Evolutionary conservation across 1,140 invertebrate species (phyloP).

Genomic region (Helicorthomorpha holstii): DNA sequence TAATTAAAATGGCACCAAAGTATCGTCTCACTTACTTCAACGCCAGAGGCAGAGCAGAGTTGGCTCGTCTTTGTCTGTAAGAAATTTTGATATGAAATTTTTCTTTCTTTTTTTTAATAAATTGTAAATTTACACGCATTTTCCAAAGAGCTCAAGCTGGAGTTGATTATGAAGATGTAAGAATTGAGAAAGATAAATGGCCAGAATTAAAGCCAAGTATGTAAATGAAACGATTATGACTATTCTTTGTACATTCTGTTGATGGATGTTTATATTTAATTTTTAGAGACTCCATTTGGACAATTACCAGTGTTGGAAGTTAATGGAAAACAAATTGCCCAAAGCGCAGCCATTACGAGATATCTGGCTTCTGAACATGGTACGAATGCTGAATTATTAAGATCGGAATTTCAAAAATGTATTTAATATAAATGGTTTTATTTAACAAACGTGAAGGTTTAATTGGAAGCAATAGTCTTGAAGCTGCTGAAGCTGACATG

Average conservation of each 20-base stretch:
- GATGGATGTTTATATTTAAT: not conserved
- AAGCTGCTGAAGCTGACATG: not conserved
- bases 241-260: too few relatives aligned
- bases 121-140: too few relatives aligned
- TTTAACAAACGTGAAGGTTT: not conserved
- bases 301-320: slow-evolving; percentile 10
- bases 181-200: slow-evolving; percentile 34
- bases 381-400: not conserved
- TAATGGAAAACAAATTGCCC: slow-evolving; percentile 7
- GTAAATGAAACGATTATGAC: slow-evolving; percentile 9
- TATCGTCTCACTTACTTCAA: not conserved
- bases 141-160: slow-evolving; percentile 18
- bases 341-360: slow-evolving; percentile 9
- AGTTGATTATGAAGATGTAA: slow-evolving; percentile 50
- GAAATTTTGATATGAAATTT: too few relatives aligned
- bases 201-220: slow-evolving; percentile 30
- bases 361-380: slow-evolving; percentile 7
- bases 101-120: too few relatives aligned
- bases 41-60: not conserved
- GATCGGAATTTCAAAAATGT: not conserved
- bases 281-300: slow-evolving; percentile 10
- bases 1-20: not conserved
- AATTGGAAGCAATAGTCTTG: slow-evolving; percentile 1
- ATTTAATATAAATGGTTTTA: not conserved
- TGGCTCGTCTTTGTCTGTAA: not conserved